phyloP scores from a whole-genome alignment of 2,797 vertebrate genomes.

The Argentina silus region DNA sequence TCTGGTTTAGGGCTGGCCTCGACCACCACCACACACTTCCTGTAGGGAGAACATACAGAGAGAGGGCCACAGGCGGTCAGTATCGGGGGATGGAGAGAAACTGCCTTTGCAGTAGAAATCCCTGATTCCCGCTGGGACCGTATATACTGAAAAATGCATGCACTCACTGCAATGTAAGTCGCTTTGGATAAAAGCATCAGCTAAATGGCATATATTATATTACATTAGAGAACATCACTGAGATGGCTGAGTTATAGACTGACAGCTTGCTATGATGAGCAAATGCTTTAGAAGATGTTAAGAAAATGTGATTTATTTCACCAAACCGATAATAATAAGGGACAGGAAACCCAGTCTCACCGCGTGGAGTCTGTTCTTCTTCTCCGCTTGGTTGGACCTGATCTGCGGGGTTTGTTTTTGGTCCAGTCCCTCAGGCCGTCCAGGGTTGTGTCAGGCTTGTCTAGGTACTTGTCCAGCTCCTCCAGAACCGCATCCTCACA shows the following conservation, averaged over 20 bases:
- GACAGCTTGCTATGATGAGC: too few relatives aligned
- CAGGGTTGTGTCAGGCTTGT: constrained; percentile 57
- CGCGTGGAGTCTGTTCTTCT: constrained; percentile 30
- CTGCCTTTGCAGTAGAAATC: not conserved
- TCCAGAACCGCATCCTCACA: constrained; percentile 81
- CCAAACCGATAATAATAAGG: too few relatives aligned
- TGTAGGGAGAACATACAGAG: constrained; percentile 46
- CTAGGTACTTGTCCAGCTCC: constrained; percentile 83
- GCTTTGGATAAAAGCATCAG: too few relatives aligned
- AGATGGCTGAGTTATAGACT: too few relatives aligned
- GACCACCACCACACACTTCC: constrained; percentile 76
- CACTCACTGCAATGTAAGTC: too few relatives aligned
- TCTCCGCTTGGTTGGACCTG: constrained; percentile 78
- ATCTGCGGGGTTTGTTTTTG: constrained; percentile 74
- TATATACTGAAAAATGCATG: too few relatives aligned
- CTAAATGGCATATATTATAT: too few relatives aligned
- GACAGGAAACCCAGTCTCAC: too few relatives aligned
- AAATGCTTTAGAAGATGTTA: too few relatives aligned
- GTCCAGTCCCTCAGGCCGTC: constrained; percentile 85
- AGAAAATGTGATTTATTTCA: too few relatives aligned
- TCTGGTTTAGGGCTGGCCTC: constrained; percentile 77
- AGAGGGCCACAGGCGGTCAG: not conserved
- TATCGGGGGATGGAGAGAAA: not conserved
- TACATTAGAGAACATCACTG: too few relatives aligned
- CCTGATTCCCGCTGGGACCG: not conserved